These are phyloP conservation scores for Megastigmus dorsalis DNA, from an alignment of 2,888 invertebrate species.

Conservation along the genomic window DNA sequence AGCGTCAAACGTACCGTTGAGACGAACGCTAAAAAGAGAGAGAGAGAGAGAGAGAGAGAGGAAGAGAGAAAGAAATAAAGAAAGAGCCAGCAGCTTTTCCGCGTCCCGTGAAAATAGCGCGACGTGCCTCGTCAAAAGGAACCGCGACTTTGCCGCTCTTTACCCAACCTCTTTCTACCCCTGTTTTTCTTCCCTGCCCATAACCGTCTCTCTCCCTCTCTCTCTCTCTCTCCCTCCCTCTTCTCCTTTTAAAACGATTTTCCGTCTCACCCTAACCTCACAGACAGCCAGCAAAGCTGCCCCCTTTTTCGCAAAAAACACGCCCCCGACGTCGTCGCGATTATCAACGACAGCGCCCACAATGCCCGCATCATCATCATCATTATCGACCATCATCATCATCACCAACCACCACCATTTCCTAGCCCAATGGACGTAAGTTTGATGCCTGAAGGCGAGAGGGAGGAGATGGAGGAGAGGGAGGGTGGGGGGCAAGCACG, in stretches of 20 bases:
- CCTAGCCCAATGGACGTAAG: neutral
- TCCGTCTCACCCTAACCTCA: neutral
- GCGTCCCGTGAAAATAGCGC: constrained; percentile 11
- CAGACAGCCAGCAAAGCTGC: neutral
- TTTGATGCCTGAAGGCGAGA: neutral
- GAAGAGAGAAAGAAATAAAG: no score
- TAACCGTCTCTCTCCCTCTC: neutral
- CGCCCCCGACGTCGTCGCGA: neutral
- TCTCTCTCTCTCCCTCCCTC: neutral
- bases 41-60: no score
- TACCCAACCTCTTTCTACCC: neutral
- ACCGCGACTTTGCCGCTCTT: neutral
- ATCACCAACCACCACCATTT: neutral
- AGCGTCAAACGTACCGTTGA: no score
- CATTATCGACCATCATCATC: no score
- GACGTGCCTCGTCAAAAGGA: constrained; percentile 15
- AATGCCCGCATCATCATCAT: neutral
- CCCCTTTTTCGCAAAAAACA: neutral
- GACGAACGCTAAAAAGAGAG: no score
- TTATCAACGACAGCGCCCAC: neutral
- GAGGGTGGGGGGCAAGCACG: constrained; percentile 25
- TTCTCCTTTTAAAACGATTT: constrained; percentile 27
- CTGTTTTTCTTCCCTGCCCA: neutral
- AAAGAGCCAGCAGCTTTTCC: no score
- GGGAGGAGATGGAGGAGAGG: no score